A percentile compares a stretch with the other conserved stretches of the same genome.
phyloP scores from a whole-genome alignment of 1,140 invertebrate species.

The Caenorhabditis elegans region DNA sequence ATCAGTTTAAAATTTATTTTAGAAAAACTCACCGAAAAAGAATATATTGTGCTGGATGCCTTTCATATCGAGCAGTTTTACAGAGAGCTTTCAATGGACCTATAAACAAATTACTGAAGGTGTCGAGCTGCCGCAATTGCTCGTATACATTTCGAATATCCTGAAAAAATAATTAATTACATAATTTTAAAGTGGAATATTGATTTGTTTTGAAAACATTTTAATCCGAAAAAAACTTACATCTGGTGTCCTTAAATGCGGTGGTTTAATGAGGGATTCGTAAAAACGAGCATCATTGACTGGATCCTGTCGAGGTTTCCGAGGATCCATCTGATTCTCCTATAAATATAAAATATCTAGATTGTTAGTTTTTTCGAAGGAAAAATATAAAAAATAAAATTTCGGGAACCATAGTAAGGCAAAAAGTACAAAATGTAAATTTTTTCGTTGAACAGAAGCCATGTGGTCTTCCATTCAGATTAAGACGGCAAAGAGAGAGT shows the following conservation, averaged over 20 bases:
- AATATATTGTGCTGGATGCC: constrained; percentile 47
- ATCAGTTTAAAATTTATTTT: no score
- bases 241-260: constrained; percentile 40
- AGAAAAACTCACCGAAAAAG: constrained; percentile 42
- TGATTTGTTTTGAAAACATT: not conserved
- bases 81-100: constrained; percentile 47
- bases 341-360: not conserved
- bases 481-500: not conserved
- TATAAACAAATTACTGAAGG: constrained; percentile 46
- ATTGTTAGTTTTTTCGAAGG: no score
- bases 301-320: constrained; percentile 43
- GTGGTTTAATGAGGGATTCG: constrained; percentile 47
- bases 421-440: not conserved
- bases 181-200: not conserved
- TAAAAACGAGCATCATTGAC: constrained; percentile 52
- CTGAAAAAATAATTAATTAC: constrained; percentile 31
- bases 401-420: no score
- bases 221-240: constrained; percentile 35
- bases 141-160: constrained; percentile 47
- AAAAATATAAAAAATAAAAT: no score
- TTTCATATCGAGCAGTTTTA: constrained; percentile 43
- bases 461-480: not conserved
- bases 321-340: not conserved
- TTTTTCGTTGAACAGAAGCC: not conserved
- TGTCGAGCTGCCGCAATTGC: constrained; percentile 47